Evolutionary conservation across 2,113 vertebrate genomes (phyloP).

Genomic region (Engraulis encrasicolus): DNA sequence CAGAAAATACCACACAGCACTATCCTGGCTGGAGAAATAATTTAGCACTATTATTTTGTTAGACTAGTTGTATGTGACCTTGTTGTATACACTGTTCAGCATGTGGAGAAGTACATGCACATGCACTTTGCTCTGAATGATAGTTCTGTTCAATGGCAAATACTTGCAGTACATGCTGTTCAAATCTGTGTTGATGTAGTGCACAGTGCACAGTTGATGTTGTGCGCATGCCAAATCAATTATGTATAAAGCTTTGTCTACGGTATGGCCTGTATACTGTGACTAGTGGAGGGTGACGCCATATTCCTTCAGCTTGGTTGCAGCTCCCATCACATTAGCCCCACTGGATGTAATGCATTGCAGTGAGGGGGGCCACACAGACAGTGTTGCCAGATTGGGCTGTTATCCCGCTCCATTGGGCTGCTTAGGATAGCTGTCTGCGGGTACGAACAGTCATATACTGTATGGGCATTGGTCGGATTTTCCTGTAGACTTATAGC

Average conservation of each 20-base stretch:
- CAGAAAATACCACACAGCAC: neutral
- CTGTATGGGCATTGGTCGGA: too few species aligned
- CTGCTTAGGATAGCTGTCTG: too few species aligned
- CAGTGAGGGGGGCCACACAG: neutral
- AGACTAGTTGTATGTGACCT: neutral
- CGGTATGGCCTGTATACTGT: neutral
- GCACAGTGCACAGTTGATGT: neutral
- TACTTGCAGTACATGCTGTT: neutral
- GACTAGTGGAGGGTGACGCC: neutral
- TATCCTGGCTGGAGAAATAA: neutral
- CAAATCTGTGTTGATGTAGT: neutral
- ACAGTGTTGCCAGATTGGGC: too few species aligned
- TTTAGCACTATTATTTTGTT: neutral
- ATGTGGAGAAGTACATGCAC: conserved; percentile 43
- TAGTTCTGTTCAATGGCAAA: conserved; percentile 42
- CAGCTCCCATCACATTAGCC: neutral
- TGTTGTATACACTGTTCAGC: neutral
- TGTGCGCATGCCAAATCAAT: neutral
- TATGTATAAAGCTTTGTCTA: conserved; percentile 1
- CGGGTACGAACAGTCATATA: too few species aligned
- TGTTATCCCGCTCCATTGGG: too few species aligned
- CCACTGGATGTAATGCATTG: neutral
- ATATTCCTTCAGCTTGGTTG: conserved; percentile 1
- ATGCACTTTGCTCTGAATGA: conserved; percentile 65
- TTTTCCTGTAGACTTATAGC: too few species aligned